phyloP scores from a whole-genome alignment of 2,888 invertebrate genomes.

The Ormyrus pomaceus region DNA sequence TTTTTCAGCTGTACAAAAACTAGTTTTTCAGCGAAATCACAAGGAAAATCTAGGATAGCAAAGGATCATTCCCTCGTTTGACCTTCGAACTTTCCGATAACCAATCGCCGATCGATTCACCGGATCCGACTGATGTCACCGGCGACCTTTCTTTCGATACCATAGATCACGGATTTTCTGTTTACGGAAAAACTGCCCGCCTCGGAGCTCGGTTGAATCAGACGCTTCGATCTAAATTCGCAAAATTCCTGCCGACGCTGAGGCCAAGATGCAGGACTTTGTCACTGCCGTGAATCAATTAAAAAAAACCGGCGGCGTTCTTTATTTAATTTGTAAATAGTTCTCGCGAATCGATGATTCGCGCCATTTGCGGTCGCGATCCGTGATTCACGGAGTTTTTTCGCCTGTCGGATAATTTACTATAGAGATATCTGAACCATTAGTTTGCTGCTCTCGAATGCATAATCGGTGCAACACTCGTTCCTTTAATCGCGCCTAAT shows the following conservation, averaged over 20 bases:
- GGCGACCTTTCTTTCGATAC: not conserved
- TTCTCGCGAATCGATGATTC: conserved; percentile 14
- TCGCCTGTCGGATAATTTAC: not conserved
- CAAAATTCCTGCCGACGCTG: conserved; percentile 5
- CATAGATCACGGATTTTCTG: not conserved
- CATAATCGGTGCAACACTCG: too few relatives aligned
- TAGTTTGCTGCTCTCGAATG: too few relatives aligned
- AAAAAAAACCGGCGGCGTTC: not conserved
- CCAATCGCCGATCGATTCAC: not conserved
- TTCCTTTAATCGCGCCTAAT: too few relatives aligned
- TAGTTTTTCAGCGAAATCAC: not conserved
- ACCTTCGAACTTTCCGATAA: too few relatives aligned
- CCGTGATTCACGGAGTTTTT: conserved; percentile 6
- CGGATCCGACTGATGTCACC: conserved; percentile 1
- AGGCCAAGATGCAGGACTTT: not conserved
- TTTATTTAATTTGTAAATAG: not conserved
- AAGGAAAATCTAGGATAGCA: not conserved
- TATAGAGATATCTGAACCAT: not conserved
- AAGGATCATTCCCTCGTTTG: too few relatives aligned
- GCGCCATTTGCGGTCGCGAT: not conserved
- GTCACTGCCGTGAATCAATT: not conserved
- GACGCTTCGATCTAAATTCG: conserved; percentile 27
- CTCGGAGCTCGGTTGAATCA: not conserved
- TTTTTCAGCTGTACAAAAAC: too few relatives aligned
- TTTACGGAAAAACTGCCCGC: not conserved